These are phyloP conservation scores for Arrhamphus sclerolepis DNA, from an alignment of 2,797 vertebrate genomes.

Conservation along the genomic window DNA sequence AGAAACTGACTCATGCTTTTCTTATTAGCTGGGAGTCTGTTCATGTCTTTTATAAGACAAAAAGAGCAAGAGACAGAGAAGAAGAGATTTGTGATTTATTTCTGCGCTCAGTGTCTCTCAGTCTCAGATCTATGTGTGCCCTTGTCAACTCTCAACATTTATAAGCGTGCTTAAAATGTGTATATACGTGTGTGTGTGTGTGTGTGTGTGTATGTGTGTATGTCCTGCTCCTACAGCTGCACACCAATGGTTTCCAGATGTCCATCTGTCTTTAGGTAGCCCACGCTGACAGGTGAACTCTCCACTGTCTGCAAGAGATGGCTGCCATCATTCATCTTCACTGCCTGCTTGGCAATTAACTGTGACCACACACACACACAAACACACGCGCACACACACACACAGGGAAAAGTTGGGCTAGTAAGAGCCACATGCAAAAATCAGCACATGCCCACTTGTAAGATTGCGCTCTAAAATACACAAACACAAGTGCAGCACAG, in stretches of 20 bases:
- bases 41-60: slow-evolving; percentile 7
- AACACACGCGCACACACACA: slow-evolving; percentile 28
- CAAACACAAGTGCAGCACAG: neutral
- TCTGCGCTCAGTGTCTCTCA: slow-evolving; percentile 45
- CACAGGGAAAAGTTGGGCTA: slow-evolving; percentile 21
- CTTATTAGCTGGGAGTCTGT: slow-evolving; percentile 44
- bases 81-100: slow-evolving; percentile 60
- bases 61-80: slow-evolving; percentile 29
- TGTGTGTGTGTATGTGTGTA: slow-evolving; percentile 12
- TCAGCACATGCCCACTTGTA: slow-evolving; percentile 7
- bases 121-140: slow-evolving; percentile 60
- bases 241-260: slow-evolving; percentile 76
- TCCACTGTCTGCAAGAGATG: slow-evolving; percentile 67
- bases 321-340: slow-evolving; percentile 65
- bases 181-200: slow-evolving; percentile 21
- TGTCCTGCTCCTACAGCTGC: slow-evolving; percentile 61
- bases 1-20: slow-evolving; percentile 65
- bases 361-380: slow-evolving; percentile 56
- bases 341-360: slow-evolving; percentile 47
- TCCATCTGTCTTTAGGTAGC: slow-evolving; percentile 77
- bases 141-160: slow-evolving; percentile 65
- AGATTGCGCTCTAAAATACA: slow-evolving; percentile 16
- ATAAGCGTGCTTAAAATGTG: slow-evolving; percentile 59
- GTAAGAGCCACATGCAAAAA: slow-evolving; percentile 34
- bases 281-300: slow-evolving; percentile 76